Base-by-base conservation (phyloP, 2,113 vertebrate species). In the Heterochromis multidens region DNA sequence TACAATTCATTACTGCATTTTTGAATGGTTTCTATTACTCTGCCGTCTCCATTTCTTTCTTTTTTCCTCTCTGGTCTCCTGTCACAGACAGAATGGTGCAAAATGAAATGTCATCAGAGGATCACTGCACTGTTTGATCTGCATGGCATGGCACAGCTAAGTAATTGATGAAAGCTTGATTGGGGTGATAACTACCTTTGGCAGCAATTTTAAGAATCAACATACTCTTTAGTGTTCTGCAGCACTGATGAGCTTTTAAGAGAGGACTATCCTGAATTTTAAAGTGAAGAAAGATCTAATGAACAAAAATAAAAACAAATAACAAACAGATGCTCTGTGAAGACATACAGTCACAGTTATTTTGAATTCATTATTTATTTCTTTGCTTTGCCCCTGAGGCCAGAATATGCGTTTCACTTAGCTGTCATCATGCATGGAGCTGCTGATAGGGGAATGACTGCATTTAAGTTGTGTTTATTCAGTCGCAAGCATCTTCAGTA, bases 81-180 rank as follows among this genome's bases (percentile, higher is more conserved):
- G 82, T 84, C 49, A 12, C 79, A 56, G 58, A 83, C 4, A 70
- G 56, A 84, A 79, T 7, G 13, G 59, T 77, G 16, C 31, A 70
- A 33, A 74, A 56, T 63, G 63, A 84, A 78, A 86, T 72, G 83
- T 84, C 87, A 82, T 62, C 83, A 63, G 56, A 62, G 70, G 79
- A 80, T 74, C 29, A 21, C 40, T 2, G 76, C 49, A 3, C 16
- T 16, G 61, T 91, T 93, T 92, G 89, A 95, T 93, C 83, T 85
- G 77, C 89, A 37, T 43, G 65, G 81, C 35, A 33, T 82, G 59
- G 86, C 83, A 49, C 79, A 86, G 85, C 83, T 94, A 94, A 94
- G 93, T 91, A 91, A 94, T 92, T 90, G 94, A 92, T 86, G 93
- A 95, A 94, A 94, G 93, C 90, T 91, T 94, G 91, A 95, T 94